These are phyloP conservation scores for Paraescarpia echinospica DNA, from an alignment of 1,140 invertebrate species.

Conservation along the genomic window DNA sequence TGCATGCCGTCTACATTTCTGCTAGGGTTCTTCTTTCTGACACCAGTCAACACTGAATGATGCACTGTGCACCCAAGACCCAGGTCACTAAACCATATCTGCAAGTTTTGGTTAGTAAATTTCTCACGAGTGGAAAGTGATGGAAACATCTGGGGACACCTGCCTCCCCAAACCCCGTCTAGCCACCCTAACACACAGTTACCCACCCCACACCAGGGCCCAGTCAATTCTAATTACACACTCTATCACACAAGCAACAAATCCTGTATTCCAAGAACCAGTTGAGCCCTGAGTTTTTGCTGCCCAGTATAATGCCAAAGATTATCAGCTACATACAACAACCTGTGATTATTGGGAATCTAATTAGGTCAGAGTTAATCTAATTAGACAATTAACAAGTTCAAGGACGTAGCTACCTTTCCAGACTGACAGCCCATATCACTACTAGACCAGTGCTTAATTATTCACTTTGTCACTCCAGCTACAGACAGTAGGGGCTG, in stretches of 20 bases:
- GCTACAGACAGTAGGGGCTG: neutral
- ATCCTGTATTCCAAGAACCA: neutral
- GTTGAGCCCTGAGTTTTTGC: neutral
- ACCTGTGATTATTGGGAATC: neutral
- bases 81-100: neutral
- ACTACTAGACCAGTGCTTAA: neutral
- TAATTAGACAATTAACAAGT: neutral
- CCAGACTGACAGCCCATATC: neutral
- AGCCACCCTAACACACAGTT: neutral
- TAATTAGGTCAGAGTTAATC: neutral
- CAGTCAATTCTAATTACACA: neutral
- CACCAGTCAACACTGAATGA: neutral
- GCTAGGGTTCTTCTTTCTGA: neutral
- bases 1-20: neutral
- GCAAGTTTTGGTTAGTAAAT: neutral
- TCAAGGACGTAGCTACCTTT: neutral
- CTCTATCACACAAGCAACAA: neutral
- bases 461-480: neutral
- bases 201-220: neutral
- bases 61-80: neutral
- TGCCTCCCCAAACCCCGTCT: neutral
- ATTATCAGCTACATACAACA: neutral
- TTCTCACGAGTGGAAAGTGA: neutral
- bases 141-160: neutral
- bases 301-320: neutral